phyloP scores from a whole-genome alignment of 2,888 invertebrate species.

The Drosophila fungiperda region DNA sequence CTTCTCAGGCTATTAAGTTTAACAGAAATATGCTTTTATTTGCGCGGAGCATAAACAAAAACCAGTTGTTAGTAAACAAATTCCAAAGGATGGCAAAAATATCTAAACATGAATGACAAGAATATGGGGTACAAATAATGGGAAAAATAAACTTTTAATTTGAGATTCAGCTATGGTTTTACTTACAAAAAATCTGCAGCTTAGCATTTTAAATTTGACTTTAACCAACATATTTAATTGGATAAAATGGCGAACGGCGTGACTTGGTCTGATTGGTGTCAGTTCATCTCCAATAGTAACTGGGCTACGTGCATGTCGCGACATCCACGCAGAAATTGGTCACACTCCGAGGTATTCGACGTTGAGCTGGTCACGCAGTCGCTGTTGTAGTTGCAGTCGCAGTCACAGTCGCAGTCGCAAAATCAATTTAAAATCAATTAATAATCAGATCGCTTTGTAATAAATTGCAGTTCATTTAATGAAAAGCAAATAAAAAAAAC shows the following conservation, averaged over 20 bases:
- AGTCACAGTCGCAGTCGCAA: conserved; percentile 23
- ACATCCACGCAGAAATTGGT: conserved; percentile 48
- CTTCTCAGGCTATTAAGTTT: conserved; percentile 29
- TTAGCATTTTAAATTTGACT: not conserved
- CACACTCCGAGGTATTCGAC: conserved; percentile 42
- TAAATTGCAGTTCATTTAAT: conserved; percentile 76
- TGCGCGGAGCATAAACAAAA: conserved; percentile 46
- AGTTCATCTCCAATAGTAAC: conserved; percentile 37
- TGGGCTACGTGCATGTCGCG: conserved; percentile 63
- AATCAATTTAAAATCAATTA: conserved; percentile 74
- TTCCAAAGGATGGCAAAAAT: conserved; percentile 6
- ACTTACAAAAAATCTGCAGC: not conserved
- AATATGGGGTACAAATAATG: not conserved
- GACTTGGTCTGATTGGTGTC: conserved; percentile 49
- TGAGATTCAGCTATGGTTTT: not conserved
- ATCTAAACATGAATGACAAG: conserved; percentile 30
- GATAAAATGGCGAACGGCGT: conserved; percentile 19
- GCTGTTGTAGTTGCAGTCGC: conserved; percentile 10
- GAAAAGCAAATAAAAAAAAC: conserved; percentile 39
- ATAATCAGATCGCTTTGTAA: conserved; percentile 75
- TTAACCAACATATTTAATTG: conserved; percentile 8
- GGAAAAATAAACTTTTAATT: conserved; percentile 10
- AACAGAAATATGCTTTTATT: conserved; percentile 54
- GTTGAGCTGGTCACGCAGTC: conserved; percentile 74
- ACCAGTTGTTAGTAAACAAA: conserved; percentile 49